A percentile compares a stretch with the other conserved stretches of the same genome.
Evolutionary conservation across 2,113 vertebrate genomes (phyloP).

Genomic region (Trochalopteron elliotii): DNA sequence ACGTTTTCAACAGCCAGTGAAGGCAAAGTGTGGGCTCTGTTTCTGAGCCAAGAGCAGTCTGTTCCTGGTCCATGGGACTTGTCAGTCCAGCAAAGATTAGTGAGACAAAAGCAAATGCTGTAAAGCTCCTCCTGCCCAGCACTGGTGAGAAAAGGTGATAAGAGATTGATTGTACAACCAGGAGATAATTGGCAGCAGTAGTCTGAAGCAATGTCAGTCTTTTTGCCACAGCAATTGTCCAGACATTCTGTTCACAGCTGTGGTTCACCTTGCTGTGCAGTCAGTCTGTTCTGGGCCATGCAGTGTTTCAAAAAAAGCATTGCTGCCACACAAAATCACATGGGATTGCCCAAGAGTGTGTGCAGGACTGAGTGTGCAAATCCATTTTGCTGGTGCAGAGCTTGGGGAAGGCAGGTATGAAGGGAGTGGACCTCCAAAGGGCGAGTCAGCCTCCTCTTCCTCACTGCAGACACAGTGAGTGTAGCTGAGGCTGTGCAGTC

Average conservation of each 20-base stretch:
- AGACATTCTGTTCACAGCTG: not conserved
- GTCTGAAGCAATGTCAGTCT: not conserved
- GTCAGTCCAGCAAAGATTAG: slow-evolving; percentile 18
- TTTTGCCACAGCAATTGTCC: not conserved
- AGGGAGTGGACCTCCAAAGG: not conserved
- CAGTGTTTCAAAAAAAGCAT: fast-evolving
- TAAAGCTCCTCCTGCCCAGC: not conserved
- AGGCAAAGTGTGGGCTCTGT: not conserved
- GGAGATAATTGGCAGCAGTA: slow-evolving; percentile 4
- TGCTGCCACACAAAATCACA: not conserved
- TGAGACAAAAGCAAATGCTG: slow-evolving; percentile 16
- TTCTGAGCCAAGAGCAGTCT: slow-evolving; percentile 31
- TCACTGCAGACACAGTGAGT: not conserved
- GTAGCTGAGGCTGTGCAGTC: not conserved
- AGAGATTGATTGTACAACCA: not conserved
- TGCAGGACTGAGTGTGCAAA: not conserved
- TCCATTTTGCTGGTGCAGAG: not conserved
- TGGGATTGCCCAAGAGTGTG: not conserved
- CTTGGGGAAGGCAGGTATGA: not conserved
- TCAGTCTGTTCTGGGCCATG: not conserved
- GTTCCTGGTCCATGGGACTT: not conserved
- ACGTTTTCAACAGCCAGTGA: not conserved
- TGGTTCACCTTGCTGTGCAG: not conserved
- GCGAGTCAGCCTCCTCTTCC: not conserved
- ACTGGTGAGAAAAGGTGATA: slow-evolving; percentile 14